A percentile compares a stretch with the other conserved stretches of the same genome.
Conservation (phyloP, 2,113 vertebrate species). For the Melanostigma gelatinosum region DNA sequence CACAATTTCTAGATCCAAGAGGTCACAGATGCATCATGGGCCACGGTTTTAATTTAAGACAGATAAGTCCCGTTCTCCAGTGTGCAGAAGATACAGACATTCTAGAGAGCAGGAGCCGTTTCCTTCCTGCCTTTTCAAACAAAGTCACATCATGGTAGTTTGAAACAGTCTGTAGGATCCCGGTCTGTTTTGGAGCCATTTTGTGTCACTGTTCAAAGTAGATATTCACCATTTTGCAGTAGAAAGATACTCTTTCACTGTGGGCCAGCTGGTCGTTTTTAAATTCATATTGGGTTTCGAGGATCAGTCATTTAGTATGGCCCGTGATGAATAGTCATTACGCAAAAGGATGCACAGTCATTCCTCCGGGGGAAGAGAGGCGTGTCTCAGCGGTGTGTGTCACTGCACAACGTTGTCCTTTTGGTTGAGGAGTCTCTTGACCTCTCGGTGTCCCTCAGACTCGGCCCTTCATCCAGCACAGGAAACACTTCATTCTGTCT, state of each 20-base stretch:
- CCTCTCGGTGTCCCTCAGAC: slow-evolving; percentile 2
- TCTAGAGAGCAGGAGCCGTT: background rate
- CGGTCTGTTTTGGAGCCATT: slow-evolving; percentile 35
- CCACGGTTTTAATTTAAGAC: slow-evolving; percentile 18
- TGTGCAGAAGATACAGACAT: slow-evolving; percentile 9
- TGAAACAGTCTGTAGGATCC: slow-evolving; percentile 25
- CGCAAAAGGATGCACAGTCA: slow-evolving; percentile 30
- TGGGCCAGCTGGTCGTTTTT: slow-evolving; percentile 43
- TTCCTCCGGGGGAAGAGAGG: slow-evolving; percentile 36
- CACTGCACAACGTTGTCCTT: background rate
- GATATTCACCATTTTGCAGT: slow-evolving; percentile 40
- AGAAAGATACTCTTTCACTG: slow-evolving; percentile 50
- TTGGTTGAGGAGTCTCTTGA: slow-evolving; percentile 12
- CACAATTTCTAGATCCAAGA: slow-evolving; percentile 26
- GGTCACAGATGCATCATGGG: slow-evolving; percentile 27
- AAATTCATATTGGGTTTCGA: slow-evolving; percentile 35
- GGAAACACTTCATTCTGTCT: slow-evolving; percentile 1
- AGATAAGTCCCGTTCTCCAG: slow-evolving; percentile 13
- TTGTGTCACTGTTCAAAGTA: slow-evolving; percentile 24
- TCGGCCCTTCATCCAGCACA: slow-evolving; percentile 28
- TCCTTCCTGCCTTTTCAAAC: slow-evolving; percentile 19
- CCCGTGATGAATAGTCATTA: slow-evolving; percentile 48
- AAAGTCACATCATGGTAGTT: slow-evolving; percentile 22
- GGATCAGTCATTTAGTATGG: slow-evolving; percentile 50
- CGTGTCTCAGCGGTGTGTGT: background rate